phyloP scores from a whole-genome alignment of 2,797 vertebrate genomes.

The Crocidura indochinensis region DNA sequence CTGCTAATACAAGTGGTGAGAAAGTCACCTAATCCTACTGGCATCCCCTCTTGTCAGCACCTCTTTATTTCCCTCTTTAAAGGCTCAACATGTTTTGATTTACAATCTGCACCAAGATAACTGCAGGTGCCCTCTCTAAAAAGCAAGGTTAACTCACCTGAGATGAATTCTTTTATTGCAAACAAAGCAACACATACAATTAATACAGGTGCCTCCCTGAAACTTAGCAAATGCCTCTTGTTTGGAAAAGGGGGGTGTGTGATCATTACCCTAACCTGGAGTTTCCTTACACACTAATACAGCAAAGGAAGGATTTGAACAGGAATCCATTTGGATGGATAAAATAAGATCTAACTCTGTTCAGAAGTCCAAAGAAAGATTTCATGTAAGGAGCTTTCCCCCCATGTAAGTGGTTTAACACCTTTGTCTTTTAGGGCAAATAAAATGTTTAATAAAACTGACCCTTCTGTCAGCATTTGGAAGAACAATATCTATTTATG shows the following conservation, averaged over 20 bases:
- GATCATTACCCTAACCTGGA: conserved; percentile 80
- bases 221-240: conserved; percentile 88
- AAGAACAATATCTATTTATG: not conserved
- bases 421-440: conserved; percentile 20
- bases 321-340: conserved; percentile 81
- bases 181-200: conserved; percentile 92
- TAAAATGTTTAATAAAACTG: conserved; percentile 22
- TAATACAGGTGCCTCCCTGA: conserved; percentile 92
- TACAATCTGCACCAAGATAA: conserved; percentile 91
- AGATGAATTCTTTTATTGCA: conserved; percentile 91
- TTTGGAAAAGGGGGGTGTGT: conserved; percentile 68
- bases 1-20: conserved; percentile 90
- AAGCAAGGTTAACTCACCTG: conserved; percentile 93
- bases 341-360: conserved; percentile 40
- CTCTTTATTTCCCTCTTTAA: conserved; percentile 92
- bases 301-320: conserved; percentile 87
- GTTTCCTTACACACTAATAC: conserved; percentile 87
- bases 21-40: conserved; percentile 92
- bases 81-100: conserved; percentile 93
- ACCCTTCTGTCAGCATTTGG: conserved; percentile 1
- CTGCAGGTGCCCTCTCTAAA: conserved; percentile 92
- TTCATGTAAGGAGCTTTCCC: not conserved
- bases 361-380: not conserved
- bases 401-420: conserved; percentile 40
- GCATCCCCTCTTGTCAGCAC: conserved; percentile 92